A percentile compares a stretch with the other conserved stretches of the same genome.
Evolutionary conservation across 2,797 vertebrate genomes (phyloP).

Genomic region (Crenichthys baileyi): DNA sequence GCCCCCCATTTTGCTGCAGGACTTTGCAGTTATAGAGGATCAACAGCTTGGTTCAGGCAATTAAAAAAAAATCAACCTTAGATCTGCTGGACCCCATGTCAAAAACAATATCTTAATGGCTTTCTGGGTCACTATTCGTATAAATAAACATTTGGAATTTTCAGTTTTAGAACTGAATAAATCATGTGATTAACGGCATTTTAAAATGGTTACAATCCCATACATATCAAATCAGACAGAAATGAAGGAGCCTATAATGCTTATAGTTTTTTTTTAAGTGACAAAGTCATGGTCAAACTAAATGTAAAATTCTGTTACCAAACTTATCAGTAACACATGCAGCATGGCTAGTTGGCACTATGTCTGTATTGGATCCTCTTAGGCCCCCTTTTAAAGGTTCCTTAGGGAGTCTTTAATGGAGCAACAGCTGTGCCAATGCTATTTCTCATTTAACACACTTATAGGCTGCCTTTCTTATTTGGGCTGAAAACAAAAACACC

Average conservation of each 20-base stretch:
- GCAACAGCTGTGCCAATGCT: conserved; percentile 77
- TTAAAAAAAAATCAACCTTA: conserved; percentile 4
- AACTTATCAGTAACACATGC: conserved; percentile 49
- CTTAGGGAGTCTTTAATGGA: conserved; percentile 72
- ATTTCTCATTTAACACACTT: conserved; percentile 81
- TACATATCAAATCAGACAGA: neutral
- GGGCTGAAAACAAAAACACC: conserved; percentile 67
- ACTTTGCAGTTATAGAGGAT: conserved; percentile 52
- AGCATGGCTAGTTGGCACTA: conserved; percentile 51
- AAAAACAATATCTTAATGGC: conserved; percentile 3
- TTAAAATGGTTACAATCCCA: conserved; percentile 2
- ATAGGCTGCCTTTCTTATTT: conserved; percentile 73
- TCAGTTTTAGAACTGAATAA: neutral
- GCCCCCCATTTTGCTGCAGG: conserved; percentile 40
- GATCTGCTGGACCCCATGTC: neutral
- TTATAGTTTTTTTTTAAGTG: conserved; percentile 17
- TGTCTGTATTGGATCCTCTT: conserved; percentile 51
- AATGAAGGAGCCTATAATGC: conserved; percentile 5
- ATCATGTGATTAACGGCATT: neutral
- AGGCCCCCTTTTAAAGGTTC: conserved; percentile 61
- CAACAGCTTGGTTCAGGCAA: conserved; percentile 30
- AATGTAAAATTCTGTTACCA: conserved; percentile 35
- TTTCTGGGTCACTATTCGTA: conserved; percentile 2
- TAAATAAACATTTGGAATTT: neutral
- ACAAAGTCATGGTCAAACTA: conserved; percentile 32